These are phyloP conservation scores for Crenuchus spilurus DNA, from an alignment of 2,797 vertebrate genomes.

Conservation along the genomic window DNA sequence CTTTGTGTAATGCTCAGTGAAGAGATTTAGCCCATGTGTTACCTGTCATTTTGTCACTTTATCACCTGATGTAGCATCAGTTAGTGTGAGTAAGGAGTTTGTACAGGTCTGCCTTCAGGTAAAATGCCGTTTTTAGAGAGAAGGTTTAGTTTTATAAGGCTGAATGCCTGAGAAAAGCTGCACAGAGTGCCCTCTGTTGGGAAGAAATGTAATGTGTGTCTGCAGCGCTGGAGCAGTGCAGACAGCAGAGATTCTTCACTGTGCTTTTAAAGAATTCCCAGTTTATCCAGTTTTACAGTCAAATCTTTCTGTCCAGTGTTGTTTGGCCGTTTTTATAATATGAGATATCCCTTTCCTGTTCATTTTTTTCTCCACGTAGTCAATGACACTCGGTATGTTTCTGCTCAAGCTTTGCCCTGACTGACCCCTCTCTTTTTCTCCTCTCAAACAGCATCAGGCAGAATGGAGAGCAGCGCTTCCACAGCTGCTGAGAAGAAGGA, in stretches of 20 bases:
- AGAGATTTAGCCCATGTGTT: too few relatives aligned
- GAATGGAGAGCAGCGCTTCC: constrained; percentile 84
- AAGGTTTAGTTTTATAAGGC: background rate
- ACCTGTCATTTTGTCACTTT: too few relatives aligned
- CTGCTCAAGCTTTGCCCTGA: background rate
- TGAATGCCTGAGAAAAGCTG: constrained; percentile 9
- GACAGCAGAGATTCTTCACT: background rate
- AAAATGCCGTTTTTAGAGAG: background rate
- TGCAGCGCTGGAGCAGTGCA: background rate
- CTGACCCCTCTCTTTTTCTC: constrained; percentile 4
- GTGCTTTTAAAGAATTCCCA: too few relatives aligned
- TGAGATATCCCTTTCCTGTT: too few relatives aligned
- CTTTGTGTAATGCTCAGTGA: too few relatives aligned
- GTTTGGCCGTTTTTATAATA: too few relatives aligned
- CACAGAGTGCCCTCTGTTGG: constrained; percentile 44
- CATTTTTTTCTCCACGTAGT: too few relatives aligned
- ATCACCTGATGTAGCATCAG: background rate
- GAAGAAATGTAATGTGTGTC: background rate
- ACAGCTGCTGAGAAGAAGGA: constrained; percentile 82
- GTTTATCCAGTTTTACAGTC: too few relatives aligned
- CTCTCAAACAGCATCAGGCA: constrained; percentile 21
- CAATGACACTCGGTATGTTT: too few relatives aligned
- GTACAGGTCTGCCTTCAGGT: background rate
- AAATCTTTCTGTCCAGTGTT: too few relatives aligned
- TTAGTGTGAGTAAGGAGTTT: background rate